Conservation (phyloP, 92 coral and sea anemone species). For the Paragorgia papillata region DNA sequence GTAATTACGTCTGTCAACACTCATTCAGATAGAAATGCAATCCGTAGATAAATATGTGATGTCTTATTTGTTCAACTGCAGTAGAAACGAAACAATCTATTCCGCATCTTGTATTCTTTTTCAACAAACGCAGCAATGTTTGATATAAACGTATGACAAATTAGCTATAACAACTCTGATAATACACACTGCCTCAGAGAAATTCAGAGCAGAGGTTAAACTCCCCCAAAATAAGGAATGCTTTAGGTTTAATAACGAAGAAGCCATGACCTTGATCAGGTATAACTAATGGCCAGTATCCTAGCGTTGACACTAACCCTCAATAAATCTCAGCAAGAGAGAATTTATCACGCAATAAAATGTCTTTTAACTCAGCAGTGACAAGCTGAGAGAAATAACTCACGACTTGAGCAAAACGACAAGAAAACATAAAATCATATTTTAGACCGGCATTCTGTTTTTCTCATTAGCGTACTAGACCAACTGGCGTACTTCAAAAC, state of each 20-base stretch:
- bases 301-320: constrained; percentile 23
- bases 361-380: constrained; percentile 7
- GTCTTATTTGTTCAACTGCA: constrained; percentile 16
- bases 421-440: neutral
- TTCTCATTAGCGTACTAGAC: constrained; percentile 38
- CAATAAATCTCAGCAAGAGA: constrained; percentile 42
- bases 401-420: constrained; percentile 9
- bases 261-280: constrained; percentile 38
- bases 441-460: constrained; percentile 20
- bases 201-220: too few species aligned
- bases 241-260: neutral
- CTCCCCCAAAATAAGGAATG: too few species aligned
- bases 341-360: constrained; percentile 40
- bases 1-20: constrained; percentile 28
- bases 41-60: neutral
- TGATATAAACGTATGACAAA: too few species aligned
- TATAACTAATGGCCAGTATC: constrained; percentile 24
- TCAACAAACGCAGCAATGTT: constrained; percentile 1
- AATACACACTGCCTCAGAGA: too few species aligned
- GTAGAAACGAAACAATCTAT: neutral
- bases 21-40: constrained; percentile 10
- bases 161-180: too few species aligned
- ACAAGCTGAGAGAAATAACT: constrained; percentile 13
- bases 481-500: constrained; percentile 3
- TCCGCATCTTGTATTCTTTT: too few species aligned